Conservation (phyloP, 2,797 vertebrate species). For the Gobio occitaniae region DNA sequence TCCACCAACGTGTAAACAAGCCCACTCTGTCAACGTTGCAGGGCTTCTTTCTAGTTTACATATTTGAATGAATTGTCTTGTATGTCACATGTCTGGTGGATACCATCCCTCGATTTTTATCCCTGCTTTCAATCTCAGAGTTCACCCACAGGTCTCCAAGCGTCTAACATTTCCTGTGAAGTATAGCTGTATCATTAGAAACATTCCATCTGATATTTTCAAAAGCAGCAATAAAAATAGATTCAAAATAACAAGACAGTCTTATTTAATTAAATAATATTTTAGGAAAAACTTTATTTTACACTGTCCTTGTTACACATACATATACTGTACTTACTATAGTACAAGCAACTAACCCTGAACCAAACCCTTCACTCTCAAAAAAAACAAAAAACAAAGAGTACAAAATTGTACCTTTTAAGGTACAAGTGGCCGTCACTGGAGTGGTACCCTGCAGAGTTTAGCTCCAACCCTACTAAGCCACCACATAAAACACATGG, state of each 20-base stretch:
- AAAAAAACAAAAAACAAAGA: too few relatives aligned
- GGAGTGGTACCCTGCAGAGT: too few relatives aligned
- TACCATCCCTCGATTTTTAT: constrained; percentile 50
- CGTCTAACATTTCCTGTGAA: constrained; percentile 45
- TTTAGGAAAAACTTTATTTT: background rate
- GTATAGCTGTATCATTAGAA: constrained; percentile 36
- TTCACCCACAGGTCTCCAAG: constrained; percentile 56
- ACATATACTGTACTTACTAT: background rate
- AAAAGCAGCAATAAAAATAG: background rate
- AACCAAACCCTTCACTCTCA: background rate
- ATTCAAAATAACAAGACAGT: background rate
- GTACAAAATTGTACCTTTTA: too few relatives aligned
- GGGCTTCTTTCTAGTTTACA: constrained; percentile 55
- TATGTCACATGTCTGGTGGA: constrained; percentile 57
- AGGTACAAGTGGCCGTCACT: too few relatives aligned
- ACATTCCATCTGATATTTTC: constrained; percentile 33
- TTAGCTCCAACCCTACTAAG: too few relatives aligned
- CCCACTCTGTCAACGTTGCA: constrained; percentile 44
- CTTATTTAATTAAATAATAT: background rate
- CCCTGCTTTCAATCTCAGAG: constrained; percentile 50
- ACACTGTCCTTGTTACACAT: background rate
- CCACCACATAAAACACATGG: too few relatives aligned
- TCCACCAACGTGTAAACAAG: constrained; percentile 49
- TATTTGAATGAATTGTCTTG: constrained; percentile 54
- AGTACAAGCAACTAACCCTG: background rate